A percentile compares a stretch with the other conserved stretches of the same genome.
Conservation (phyloP, 2,888 invertebrate species). For the Meiosimyza platycephala region DNA sequence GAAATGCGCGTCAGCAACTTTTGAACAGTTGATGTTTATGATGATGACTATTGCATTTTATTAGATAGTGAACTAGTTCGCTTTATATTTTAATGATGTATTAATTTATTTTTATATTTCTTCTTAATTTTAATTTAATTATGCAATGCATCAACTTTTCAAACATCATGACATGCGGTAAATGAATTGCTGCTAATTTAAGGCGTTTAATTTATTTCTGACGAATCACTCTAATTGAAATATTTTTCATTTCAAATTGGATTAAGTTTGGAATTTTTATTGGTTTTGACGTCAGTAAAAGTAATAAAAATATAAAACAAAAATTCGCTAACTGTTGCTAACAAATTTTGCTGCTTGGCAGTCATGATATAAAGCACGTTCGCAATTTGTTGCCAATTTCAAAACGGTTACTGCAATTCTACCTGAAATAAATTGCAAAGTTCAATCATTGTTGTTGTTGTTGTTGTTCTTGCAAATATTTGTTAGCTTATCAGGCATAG, state of each 20-base stretch:
- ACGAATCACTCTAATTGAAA: neutral
- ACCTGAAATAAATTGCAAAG: neutral
- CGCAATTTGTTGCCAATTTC: constrained; percentile 7
- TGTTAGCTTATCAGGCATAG: neutral
- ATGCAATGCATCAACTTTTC: too few relatives aligned
- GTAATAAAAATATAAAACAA: too few relatives aligned
- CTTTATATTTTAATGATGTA: too few relatives aligned
- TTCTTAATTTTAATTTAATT: too few relatives aligned
- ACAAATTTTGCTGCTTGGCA: neutral
- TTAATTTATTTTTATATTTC: too few relatives aligned
- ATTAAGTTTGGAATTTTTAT: neutral
- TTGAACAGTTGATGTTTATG: constrained; percentile 17
- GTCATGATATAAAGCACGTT: constrained; percentile 32
- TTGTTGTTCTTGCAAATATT: neutral
- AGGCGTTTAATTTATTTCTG: constrained; percentile 17
- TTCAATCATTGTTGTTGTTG: neutral
- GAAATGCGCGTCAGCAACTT: constrained; percentile 34
- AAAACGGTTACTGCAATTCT: neutral
- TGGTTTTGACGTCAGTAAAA: constrained; percentile 12
- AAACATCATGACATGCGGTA: too few relatives aligned
- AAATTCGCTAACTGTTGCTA: neutral
- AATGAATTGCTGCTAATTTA: neutral
- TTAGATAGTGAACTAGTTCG: too few relatives aligned
- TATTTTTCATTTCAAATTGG: neutral
- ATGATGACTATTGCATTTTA: too few relatives aligned